These are phyloP conservation scores for Piliocolobus tephrosceles DNA, from an alignment of 2,113 vertebrate genomes.

Conservation along the genomic window DNA sequence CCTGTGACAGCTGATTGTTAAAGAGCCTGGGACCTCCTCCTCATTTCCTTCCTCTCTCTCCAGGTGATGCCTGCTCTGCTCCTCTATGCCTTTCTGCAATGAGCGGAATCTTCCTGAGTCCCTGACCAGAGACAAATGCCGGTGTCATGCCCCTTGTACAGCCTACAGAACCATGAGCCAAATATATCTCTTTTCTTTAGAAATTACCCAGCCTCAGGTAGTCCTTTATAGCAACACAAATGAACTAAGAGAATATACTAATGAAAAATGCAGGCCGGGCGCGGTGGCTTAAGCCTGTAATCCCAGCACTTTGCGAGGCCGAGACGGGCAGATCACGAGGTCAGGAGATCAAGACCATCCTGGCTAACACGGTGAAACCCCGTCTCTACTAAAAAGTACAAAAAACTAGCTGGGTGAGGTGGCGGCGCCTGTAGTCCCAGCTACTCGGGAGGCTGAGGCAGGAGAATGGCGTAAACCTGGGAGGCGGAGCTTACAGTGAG, in stretches of 20 bases:
- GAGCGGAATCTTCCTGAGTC: neutral
- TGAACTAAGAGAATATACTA: neutral
- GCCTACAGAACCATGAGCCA: neutral
- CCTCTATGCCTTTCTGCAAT: neutral
- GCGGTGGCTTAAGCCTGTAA: too few relatives aligned
- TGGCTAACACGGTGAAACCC: too few relatives aligned
- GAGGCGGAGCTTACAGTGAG: too few relatives aligned
- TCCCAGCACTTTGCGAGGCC: too few relatives aligned
- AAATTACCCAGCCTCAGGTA: neutral
- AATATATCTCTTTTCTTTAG: neutral
- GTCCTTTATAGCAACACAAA: neutral
- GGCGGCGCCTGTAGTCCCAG: too few relatives aligned
- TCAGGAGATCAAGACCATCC: too few relatives aligned
- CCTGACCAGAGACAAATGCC: neutral
- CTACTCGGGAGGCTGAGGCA: too few relatives aligned
- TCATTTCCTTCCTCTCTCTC: neutral
- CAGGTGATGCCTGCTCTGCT: neutral
- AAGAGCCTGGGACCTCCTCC: neutral
- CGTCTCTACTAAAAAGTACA: too few relatives aligned
- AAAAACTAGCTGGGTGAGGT: too few relatives aligned
- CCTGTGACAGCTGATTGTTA: neutral
- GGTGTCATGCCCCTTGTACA: neutral
- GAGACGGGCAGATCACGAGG: too few relatives aligned
- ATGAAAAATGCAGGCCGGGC: neutral
- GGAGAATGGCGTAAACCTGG: too few relatives aligned